Percentiles rank a stretch among this genome's conserved stretches.
phyloP scores from a whole-genome alignment of 1,140 invertebrate species.

The Diachasmimorpha longicaudata region DNA sequence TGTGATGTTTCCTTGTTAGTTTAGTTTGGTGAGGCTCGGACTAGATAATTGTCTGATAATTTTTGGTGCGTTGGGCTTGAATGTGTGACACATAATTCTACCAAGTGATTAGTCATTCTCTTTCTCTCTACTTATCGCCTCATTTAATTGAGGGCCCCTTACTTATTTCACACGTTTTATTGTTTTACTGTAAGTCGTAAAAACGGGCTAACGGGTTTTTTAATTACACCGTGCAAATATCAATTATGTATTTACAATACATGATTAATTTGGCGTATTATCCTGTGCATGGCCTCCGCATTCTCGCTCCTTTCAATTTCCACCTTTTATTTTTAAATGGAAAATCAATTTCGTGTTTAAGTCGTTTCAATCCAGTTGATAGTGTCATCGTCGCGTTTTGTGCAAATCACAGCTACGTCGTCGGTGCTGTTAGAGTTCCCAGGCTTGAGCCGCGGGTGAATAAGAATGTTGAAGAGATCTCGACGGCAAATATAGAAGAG shows the following conservation, averaged over 20 bases:
- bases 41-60: constrained; percentile 35
- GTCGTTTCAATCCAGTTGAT: neutral
- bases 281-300: neutral
- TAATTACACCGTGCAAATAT: neutral
- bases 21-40: constrained; percentile 49
- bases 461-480: neutral
- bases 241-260: neutral
- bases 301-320: neutral
- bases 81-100: constrained; percentile 47
- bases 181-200: neutral
- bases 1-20: constrained; percentile 20
- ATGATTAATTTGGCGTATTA: neutral
- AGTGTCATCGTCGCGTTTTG: neutral
- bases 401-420: neutral
- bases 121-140: neutral
- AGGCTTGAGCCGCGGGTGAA: neutral
- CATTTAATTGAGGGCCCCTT: neutral
- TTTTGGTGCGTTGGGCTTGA: constrained; percentile 48
- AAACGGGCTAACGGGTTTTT: neutral
- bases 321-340: neutral
- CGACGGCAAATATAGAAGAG: neutral
- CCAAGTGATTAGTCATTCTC: constrained; percentile 42
- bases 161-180: constrained; percentile 8
- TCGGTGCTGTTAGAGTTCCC: neutral
- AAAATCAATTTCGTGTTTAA: neutral